These are phyloP conservation scores for Halcyon chelicuti DNA, from an alignment of 2,797 vertebrate species.

Conservation along the genomic window DNA sequence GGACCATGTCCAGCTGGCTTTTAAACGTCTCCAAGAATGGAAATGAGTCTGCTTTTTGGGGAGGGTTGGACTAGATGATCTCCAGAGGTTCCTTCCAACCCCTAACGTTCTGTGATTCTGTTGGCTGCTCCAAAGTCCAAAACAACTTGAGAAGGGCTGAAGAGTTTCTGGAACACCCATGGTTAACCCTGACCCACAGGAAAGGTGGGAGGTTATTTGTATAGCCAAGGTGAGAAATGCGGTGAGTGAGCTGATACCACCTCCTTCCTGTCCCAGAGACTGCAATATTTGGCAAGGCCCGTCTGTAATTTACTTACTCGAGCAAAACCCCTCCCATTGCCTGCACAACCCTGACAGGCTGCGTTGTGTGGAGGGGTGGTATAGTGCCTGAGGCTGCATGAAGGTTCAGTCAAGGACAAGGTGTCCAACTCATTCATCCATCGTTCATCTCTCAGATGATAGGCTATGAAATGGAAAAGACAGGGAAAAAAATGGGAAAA, in stretches of 20 bases:
- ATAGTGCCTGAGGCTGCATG: not conserved
- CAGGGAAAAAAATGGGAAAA: too few relatives aligned
- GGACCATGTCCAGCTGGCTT: too few relatives aligned
- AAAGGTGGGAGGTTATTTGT: not conserved
- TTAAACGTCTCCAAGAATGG: not conserved
- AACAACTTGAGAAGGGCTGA: not conserved
- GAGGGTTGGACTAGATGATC: too few relatives aligned
- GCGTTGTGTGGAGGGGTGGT: too few relatives aligned
- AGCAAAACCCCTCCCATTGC: not conserved
- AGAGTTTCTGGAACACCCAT: not conserved
- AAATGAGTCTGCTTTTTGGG: too few relatives aligned
- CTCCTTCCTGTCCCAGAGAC: not conserved
- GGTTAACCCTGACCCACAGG: not conserved
- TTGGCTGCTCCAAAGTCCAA: not conserved
- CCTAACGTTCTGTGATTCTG: too few relatives aligned
- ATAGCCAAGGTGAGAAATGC: not conserved
- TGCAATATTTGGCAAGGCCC: not conserved
- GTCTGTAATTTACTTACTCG: not conserved
- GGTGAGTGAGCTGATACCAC: not conserved
- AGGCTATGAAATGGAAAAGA: not conserved
- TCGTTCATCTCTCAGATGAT: not conserved
- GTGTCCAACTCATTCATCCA: not conserved
- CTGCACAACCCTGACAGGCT: not conserved
- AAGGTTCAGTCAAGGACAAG: not conserved
- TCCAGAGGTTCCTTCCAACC: too few relatives aligned